Percentiles rank a stretch among this genome's conserved stretches.
phyloP scores from a whole-genome alignment of 2,888 invertebrate genomes.

The Hydriomena furcata region DNA sequence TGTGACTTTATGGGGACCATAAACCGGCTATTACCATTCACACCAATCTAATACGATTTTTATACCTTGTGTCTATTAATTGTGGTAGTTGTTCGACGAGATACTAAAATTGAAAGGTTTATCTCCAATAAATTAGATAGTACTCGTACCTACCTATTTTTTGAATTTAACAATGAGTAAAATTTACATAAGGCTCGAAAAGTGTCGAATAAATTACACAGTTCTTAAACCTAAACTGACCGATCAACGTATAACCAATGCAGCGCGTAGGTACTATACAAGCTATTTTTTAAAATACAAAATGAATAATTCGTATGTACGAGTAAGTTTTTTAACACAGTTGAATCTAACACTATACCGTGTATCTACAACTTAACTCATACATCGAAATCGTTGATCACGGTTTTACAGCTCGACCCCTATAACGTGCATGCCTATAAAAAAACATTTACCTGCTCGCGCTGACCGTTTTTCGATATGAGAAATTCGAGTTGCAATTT shows the following conservation, averaged over 20 bases:
- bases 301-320: too few relatives aligned
- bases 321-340: too few relatives aligned
- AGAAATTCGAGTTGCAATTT: conserved; percentile 80
- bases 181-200: conserved; percentile 39
- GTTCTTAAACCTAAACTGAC: conserved; percentile 2
- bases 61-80: conserved; percentile 67
- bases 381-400: conserved; percentile 42
- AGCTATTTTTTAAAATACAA: too few relatives aligned
- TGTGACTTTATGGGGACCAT: conserved; percentile 64
- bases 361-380: conserved; percentile 11
- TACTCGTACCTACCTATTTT: conserved; percentile 47
- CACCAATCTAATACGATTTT: conserved; percentile 70
- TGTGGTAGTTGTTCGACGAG: conserved; percentile 63
- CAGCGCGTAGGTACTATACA: too few relatives aligned
- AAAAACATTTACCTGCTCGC: conserved; percentile 62
- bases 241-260: too few relatives aligned
- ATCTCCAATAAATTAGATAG: conserved; percentile 56
- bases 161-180: conserved; percentile 40
- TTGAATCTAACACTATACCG: conserved; percentile 2
- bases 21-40: conserved; percentile 70
- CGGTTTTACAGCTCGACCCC: conserved; percentile 37
- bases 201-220: conserved; percentile 9
- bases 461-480: conserved; percentile 59
- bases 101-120: conserved; percentile 65
- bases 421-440: conserved; percentile 47